These are phyloP conservation scores for Scaptomyza graminum DNA, from an alignment of 1,140 invertebrate genomes.

Conservation along the genomic window DNA sequence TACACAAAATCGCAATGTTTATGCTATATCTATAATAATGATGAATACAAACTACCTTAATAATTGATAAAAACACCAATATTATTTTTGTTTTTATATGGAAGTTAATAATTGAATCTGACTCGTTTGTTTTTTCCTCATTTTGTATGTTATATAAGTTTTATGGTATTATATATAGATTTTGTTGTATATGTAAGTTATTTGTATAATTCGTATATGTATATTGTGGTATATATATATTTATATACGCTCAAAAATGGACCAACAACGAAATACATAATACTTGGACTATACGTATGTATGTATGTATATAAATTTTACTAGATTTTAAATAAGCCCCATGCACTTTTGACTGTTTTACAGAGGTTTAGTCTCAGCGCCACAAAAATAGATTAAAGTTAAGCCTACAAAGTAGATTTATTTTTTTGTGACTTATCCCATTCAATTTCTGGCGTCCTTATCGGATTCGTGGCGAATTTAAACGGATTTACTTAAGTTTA, in stretches of 20 bases:
- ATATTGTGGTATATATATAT: constrained; percentile 14
- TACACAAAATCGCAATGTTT: constrained; percentile 46
- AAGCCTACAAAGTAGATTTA: background rate
- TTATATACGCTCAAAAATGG: constrained; percentile 67
- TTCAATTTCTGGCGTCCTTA: background rate
- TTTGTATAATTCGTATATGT: constrained; percentile 59
- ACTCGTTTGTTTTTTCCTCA: constrained; percentile 24
- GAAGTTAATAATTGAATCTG: constrained; percentile 36
- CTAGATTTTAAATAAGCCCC: constrained; percentile 34
- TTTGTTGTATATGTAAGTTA: constrained; percentile 29
- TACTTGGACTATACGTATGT: constrained; percentile 70
- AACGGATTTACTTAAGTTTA: background rate
- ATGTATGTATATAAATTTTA: constrained; percentile 50
- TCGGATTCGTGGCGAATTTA: background rate
- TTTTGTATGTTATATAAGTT: constrained; percentile 26
- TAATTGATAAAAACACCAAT: constrained; percentile 72
- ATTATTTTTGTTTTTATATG: constrained; percentile 50
- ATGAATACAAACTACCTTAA: constrained; percentile 65
- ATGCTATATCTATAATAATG: constrained; percentile 52
- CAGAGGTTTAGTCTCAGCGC: background rate
- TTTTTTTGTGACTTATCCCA: background rate
- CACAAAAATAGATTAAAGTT: background rate
- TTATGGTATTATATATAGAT: constrained; percentile 10
- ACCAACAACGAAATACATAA: constrained; percentile 82
- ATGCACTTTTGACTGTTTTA: constrained; percentile 24